A percentile compares a stretch with the other conserved stretches of the same genome.
Evolutionary conservation across 2,113 vertebrate species (phyloP).

Genomic region (Rhizomys pruinosus): DNA sequence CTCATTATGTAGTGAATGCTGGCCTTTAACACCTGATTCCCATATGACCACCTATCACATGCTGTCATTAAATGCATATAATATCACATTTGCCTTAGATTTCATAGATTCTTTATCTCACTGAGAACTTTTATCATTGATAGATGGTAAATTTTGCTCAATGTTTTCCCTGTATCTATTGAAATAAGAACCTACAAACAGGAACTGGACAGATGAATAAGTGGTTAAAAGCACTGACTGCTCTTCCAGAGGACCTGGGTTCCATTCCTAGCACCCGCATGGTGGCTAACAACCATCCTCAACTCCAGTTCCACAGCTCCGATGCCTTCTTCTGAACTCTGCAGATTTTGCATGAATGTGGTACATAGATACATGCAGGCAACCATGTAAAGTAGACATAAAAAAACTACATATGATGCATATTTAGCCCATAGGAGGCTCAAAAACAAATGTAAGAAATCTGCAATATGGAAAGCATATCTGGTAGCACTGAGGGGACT

Average conservation of each 20-base stretch:
- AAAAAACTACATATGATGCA: not conserved
- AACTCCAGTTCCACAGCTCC: no score
- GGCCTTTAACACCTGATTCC: no score
- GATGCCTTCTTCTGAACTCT: no score
- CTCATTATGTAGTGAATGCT: not conserved
- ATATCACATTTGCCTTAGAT: not conserved
- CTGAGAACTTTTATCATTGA: slow-evolving; percentile 16
- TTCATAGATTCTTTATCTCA: not conserved
- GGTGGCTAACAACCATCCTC: no score
- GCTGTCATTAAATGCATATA: not conserved
- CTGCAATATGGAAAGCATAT: not conserved
- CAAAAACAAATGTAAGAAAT: not conserved
- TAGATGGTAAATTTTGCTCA: not conserved
- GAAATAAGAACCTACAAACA: not conserved
- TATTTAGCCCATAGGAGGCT: not conserved
- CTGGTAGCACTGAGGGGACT: not conserved
- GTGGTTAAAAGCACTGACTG: no score
- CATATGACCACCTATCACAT: not conserved
- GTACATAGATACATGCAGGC: no score
- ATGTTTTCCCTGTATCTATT: not conserved
- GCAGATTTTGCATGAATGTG: no score
- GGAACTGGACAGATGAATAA: no score
- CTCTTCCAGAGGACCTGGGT: no score
- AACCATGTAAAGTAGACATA: no score
- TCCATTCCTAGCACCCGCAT: no score